phyloP scores from a whole-genome alignment of 2,797 vertebrate species.

The Microctenopoma steveboyesi region DNA sequence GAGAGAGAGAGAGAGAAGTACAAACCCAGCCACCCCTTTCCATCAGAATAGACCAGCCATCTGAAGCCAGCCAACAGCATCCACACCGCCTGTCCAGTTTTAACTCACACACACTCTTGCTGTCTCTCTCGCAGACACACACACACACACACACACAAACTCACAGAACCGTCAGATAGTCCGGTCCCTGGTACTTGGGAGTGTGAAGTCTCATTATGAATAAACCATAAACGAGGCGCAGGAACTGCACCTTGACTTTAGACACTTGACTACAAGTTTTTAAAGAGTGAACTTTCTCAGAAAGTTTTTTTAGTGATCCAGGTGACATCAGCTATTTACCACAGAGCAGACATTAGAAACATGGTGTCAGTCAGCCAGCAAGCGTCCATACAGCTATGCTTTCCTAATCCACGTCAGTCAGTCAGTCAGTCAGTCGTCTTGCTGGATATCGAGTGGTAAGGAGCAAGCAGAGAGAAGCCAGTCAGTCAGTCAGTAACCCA shows the following conservation, averaged over 20 bases:
- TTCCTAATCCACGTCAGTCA: conserved; percentile 12
- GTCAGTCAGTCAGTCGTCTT: not conserved
- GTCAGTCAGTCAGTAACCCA: conserved; percentile 33
- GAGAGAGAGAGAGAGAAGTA: conserved; percentile 28
- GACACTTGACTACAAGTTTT: conserved; percentile 54
- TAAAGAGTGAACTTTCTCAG: conserved; percentile 37
- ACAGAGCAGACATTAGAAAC: not conserved
- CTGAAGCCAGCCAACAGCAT: conserved; percentile 62
- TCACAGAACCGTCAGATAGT: conserved; percentile 35
- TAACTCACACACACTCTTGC: conserved; percentile 32
- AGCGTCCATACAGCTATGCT: not conserved
- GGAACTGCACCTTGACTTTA: conserved; percentile 53
- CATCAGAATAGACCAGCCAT: conserved; percentile 57
- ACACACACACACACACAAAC: conserved; percentile 17
- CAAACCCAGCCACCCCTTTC: conserved; percentile 57
- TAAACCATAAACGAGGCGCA: conserved; percentile 62
- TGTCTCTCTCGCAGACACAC: conserved; percentile 16
- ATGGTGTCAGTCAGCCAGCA: conserved; percentile 1
- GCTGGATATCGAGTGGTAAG: conserved; percentile 6
- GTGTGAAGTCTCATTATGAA: conserved; percentile 68
- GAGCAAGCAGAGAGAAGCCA: not conserved
- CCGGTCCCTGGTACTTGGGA: conserved; percentile 49
- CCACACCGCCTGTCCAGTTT: conserved; percentile 54
- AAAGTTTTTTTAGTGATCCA: conserved; percentile 47
- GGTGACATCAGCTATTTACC: conserved; percentile 23